phyloP scores from a whole-genome alignment of 2,113 vertebrate species.

The Crotophaga sulcirostris region DNA sequence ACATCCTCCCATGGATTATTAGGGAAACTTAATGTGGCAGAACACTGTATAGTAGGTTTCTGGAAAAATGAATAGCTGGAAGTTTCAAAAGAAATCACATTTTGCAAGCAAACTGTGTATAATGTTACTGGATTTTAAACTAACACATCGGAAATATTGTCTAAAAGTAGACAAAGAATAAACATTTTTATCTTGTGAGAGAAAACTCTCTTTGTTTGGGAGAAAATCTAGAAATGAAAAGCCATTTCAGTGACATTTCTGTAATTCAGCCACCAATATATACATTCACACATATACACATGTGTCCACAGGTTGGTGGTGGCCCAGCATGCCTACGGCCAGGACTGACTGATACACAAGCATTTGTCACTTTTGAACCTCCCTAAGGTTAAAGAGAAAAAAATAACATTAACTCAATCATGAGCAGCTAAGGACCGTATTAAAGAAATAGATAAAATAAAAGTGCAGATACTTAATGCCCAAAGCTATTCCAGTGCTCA shows the following conservation, averaged over 20 bases:
- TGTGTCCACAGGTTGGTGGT: neutral
- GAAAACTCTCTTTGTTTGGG: neutral
- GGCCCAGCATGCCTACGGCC: neutral
- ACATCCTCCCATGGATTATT: slow-evolving; percentile 59
- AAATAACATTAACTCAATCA: neutral
- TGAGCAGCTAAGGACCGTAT: neutral
- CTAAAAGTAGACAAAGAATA: neutral
- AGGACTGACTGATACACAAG: neutral
- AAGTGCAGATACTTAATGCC: neutral
- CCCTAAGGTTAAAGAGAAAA: neutral
- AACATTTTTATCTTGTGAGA: neutral
- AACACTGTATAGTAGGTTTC: slow-evolving; percentile 41
- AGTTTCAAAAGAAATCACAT: neutral
- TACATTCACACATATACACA: neutral
- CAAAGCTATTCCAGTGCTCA: neutral
- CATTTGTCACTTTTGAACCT: neutral
- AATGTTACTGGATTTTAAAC: neutral
- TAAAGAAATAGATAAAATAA: neutral
- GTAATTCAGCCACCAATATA: neutral
- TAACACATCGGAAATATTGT: neutral
- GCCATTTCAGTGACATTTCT: neutral
- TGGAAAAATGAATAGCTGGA: slow-evolving; percentile 11
- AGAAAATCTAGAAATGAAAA: neutral
- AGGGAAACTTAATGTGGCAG: slow-evolving; percentile 66
- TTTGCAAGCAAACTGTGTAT: neutral